phyloP scores from a whole-genome alignment of 2,113 vertebrate species.

The Leptobrachium leishanense region DNA sequence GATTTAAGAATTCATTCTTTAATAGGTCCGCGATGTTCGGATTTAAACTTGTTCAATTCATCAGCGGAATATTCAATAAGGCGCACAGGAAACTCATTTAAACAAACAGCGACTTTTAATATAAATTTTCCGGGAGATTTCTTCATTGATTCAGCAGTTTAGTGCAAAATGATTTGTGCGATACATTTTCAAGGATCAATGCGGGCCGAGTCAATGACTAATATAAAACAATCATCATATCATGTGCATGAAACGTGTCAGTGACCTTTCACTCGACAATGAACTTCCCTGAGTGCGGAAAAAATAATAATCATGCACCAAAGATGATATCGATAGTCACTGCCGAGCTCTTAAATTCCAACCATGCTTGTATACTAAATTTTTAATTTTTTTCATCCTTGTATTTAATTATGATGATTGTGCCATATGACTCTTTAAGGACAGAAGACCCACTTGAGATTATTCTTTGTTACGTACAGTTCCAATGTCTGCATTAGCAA shows the following conservation, averaged over 20 bases:
- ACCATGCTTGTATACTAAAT: no score
- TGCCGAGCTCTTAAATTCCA: no score
- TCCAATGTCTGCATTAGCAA: no score
- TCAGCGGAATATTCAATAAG: constrained; percentile 97
- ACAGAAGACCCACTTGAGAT: no score
- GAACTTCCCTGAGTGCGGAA: constrained; percentile 59
- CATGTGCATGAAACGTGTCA: constrained; percentile 70
- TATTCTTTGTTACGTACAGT: no score
- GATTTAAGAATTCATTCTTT: constrained; percentile 98
- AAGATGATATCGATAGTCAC: constrained; percentile 54
- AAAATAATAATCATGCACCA: constrained; percentile 9
- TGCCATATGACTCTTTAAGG: no score
- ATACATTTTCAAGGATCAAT: constrained; percentile 97
- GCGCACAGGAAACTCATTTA: constrained; percentile 86
- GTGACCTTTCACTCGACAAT: constrained; percentile 76
- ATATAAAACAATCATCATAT: constrained; percentile 80
- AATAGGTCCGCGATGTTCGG: constrained; percentile 93
- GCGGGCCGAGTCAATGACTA: constrained; percentile 81
- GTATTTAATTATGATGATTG: no score
- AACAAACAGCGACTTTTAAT: constrained; percentile 88
- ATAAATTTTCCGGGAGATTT: constrained; percentile 99
- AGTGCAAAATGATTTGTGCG: constrained; percentile 99
- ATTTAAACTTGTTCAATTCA: constrained; percentile 98
- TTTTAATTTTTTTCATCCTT: no score
- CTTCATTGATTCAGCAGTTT: constrained; percentile 95